These are phyloP conservation scores for Deroplatys truncata DNA, from an alignment of 2,888 invertebrate genomes.

Conservation along the genomic window DNA sequence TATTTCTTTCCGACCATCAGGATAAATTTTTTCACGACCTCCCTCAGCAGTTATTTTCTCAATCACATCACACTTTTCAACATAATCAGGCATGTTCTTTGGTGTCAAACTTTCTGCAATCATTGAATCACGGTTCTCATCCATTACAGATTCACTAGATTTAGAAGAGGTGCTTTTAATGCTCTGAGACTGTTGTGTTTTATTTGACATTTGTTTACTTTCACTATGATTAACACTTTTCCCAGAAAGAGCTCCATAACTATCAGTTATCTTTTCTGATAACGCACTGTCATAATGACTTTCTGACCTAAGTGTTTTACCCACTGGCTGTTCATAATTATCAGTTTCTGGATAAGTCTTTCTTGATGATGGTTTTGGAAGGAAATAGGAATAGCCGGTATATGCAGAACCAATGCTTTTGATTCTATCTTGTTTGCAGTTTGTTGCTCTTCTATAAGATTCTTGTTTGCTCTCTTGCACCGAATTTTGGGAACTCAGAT, in stretches of 20 bases:
- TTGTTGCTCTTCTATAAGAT: no score
- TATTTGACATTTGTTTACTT: neutral
- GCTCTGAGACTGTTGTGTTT: neutral
- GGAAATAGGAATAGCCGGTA: neutral
- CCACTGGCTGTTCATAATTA: neutral
- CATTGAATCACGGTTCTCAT: neutral
- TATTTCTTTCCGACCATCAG: constrained; percentile 76
- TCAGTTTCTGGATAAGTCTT: neutral
- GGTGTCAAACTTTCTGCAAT: neutral
- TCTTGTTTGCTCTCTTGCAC: neutral
- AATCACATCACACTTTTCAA: neutral
- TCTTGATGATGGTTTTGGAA: neutral
- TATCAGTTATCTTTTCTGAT: neutral
- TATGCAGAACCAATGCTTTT: neutral
- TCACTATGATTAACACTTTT: neutral
- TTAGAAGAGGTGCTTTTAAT: neutral
- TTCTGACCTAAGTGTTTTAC: neutral
- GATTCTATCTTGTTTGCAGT: neutral
- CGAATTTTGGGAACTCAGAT: neutral
- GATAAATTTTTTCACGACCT: constrained; percentile 54
- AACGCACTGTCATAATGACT: neutral
- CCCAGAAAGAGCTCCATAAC: neutral
- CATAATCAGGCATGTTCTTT: neutral
- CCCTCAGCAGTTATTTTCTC: neutral
- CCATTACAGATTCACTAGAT: neutral